Base-by-base conservation (phyloP, 2,113 vertebrate species). In the Toxostoma redivivum region DNA sequence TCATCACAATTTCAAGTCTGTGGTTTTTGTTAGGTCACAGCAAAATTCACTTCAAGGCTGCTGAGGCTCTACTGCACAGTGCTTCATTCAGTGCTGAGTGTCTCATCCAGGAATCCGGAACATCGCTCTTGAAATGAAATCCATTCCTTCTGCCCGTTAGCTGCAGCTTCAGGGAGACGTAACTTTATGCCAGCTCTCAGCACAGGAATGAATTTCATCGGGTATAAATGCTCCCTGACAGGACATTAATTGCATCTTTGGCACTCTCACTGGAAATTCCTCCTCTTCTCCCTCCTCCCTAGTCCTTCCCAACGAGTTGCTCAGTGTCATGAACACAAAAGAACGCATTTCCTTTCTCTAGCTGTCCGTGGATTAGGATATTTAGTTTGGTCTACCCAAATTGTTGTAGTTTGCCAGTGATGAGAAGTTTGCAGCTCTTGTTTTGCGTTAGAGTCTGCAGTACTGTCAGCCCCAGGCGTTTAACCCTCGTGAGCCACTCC, bases 11-110 rank as follows among this genome's bases (percentile, higher is more conserved):
- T 95, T 95, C 47, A 33, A 78, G 86, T 81, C 87, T 94, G 83
- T 96, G 94, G 81, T 92, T 97, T 96, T 85, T 58, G 56, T 83
- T 88, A 90, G 89, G 87, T 89, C 95, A 91, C 71, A 91, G 72
- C 84, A 84, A 88, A 94, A 95, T 64, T 90, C 69, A 72, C 85
- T 92, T 92, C 57, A 50, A 56, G 57, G 42, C 89, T 91, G 56
- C 72, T 74, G 87, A 93, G 88, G 60, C 77, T 94, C 44, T 67
- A 5, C n/a, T 81, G 48, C 80, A 86, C 93, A 94, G 85, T 84
- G 69, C 72, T 95, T 71, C 88, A 92, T 96, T 95, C 92, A 95
- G 31, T 94, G 86, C 74, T 35, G 82, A 90, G 58, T 44, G 51
- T 60, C 86, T 81, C 21, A 0, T 81, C 82, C 88, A 97, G 85